Conservation (phyloP, 2,113 vertebrate genomes). For the Aleadryas rufinucha region DNA sequence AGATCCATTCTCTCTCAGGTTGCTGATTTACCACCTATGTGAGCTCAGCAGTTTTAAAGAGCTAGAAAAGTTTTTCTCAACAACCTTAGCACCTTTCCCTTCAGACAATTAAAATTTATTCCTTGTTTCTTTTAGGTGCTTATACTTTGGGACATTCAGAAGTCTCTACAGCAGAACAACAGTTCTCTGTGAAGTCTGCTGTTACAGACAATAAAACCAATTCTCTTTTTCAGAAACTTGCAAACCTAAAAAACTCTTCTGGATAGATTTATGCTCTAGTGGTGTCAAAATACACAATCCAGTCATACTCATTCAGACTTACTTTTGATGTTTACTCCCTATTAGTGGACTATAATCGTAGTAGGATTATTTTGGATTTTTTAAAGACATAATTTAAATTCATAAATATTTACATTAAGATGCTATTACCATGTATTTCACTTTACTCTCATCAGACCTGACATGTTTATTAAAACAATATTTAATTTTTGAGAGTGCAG, state of each 20-base stretch:
- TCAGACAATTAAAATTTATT: not conserved
- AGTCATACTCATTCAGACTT: not conserved
- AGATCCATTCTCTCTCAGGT: not conserved
- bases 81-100: not conserved
- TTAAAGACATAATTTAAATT: not conserved
- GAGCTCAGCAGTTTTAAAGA: not conserved
- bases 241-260: not conserved
- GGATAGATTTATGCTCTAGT: not conserved
- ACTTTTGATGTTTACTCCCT: not conserved
- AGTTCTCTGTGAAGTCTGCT: not conserved
- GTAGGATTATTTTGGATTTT: not conserved
- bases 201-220: not conserved
- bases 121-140: not conserved
- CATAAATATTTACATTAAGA: not conserved
- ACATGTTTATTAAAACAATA: not conserved
- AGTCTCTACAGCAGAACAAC: not conserved
- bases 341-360: not conserved
- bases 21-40: not conserved
- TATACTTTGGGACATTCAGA: not conserved
- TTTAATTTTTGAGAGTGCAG: not conserved
- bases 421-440: not conserved
- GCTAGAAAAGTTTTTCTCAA: not conserved
- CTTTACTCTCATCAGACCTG: not conserved
- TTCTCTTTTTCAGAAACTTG: not conserved
- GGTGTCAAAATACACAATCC: not conserved